Evolutionary conservation across 2,797 vertebrate genomes (phyloP).

Genomic region (Gallirallus australis): DNA sequence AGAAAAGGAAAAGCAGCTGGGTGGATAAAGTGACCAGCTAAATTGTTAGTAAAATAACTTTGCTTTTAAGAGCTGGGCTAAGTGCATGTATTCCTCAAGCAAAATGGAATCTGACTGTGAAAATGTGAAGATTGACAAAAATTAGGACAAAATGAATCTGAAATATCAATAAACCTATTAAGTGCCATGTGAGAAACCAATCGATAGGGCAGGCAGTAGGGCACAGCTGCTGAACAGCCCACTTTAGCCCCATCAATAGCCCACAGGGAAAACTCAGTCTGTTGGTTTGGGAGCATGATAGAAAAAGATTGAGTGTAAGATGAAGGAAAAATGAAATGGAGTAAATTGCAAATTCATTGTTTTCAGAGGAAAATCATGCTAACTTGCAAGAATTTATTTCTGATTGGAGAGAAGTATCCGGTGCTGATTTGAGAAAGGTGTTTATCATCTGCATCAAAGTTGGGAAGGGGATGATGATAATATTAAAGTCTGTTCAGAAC

Average conservation of each 20-base stretch:
- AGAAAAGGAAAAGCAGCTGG: neutral
- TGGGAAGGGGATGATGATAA: neutral
- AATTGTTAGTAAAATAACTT: neutral
- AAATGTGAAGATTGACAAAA: slow-evolving; percentile 49
- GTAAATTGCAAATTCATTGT: neutral
- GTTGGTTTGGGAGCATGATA: neutral
- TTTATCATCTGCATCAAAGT: neutral
- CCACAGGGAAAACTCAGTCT: slow-evolving; percentile 23
- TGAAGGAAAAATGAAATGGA: neutral
- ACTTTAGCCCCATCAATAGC: slow-evolving; percentile 40
- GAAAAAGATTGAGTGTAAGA: neutral
- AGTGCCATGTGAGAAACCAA: slow-evolving; percentile 12
- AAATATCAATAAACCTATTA: slow-evolving; percentile 73
- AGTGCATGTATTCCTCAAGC: slow-evolving; percentile 28
- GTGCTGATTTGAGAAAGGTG: neutral
- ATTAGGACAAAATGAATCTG: slow-evolving; percentile 44
- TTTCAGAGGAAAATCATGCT: neutral
- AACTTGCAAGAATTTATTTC: neutral
- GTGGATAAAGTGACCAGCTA: neutral
- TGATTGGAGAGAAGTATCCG: neutral
- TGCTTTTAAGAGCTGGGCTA: slow-evolving; percentile 51
- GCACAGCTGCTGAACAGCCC: slow-evolving; percentile 51
- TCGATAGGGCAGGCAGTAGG: slow-evolving; percentile 20
- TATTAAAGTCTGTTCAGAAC: neutral
- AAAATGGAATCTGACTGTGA: slow-evolving; percentile 38